Base-by-base conservation (phyloP, 1,140 invertebrate genomes). In the Papilio polyxenes region DNA sequence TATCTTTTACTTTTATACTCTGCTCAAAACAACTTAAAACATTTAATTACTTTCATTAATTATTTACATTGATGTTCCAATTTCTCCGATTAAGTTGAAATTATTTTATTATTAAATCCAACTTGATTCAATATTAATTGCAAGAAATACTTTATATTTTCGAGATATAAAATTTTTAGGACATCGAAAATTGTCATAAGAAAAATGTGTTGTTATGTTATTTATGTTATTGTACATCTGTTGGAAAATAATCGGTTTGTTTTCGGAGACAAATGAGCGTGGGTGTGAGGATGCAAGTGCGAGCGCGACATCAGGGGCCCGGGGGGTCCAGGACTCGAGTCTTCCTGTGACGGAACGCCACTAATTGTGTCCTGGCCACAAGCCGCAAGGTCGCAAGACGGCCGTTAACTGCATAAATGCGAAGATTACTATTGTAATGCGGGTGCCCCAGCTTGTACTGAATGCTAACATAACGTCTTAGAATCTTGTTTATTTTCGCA, bases 301-400 rank as follows among this genome's bases (percentile, higher is more conserved):
- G 62, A 65, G 59, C 62, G n/a, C 59, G 59, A 8, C 13, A 31
- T 11, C 37, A 78, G 53, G 40, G 56, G 56, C 6, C 56, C 59
- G 77, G 56, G 20, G 56, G 17, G 37, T 62, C 40, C 62, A 69
- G 78, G 62, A 48, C 37, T 59, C 59, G 37, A 80, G 83, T 81
- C 82, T 82, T 85, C 82, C 83, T 85, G 84, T 85, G 85, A 76
- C 88, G 86, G 87, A 89, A 89, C 83, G 84, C 81, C 82, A 84
- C 83, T 93, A 91, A 92, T 90, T 90, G 89, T 89, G 88, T 92
- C 89, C 89, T 90, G 90, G 86, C 83, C 75, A 59, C 90, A 92
- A 92, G 86, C 83, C 75, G 72, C 90, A 92, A 92, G 92, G 92
- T 90, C 91, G 85, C 80, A 81, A 75, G 80, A 83, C 84, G 81